Evolutionary conservation across 1,140 invertebrate genomes (phyloP).

Genomic region (Vanessa tameamea): DNA sequence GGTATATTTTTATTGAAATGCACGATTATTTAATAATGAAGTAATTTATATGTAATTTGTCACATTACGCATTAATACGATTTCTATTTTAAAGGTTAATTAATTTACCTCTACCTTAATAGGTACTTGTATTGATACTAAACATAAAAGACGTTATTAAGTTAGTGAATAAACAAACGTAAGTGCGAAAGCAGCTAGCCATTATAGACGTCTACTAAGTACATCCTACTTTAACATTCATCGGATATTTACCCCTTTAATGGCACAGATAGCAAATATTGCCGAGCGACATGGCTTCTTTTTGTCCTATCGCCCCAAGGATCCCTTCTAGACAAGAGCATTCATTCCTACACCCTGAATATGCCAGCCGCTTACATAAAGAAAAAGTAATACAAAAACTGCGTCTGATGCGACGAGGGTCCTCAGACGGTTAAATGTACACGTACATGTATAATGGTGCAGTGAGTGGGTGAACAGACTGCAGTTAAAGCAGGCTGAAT

Average conservation of each 20-base stretch:
- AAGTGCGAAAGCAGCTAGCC: conserved; percentile 16
- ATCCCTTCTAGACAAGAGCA: conserved; percentile 58
- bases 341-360: conserved; percentile 52
- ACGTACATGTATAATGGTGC: conserved; percentile 62
- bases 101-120: too few species aligned
- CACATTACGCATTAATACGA: too few species aligned
- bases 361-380: conserved; percentile 55
- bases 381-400: conserved; percentile 70
- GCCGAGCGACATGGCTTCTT: conserved; percentile 37
- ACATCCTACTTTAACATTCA: conserved; percentile 25
- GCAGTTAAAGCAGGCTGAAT: conserved; percentile 78
- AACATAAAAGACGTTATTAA: background rate
- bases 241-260: conserved; percentile 30
- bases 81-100: too few species aligned
- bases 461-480: conserved; percentile 76
- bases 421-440: conserved; percentile 65
- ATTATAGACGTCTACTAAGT: conserved; percentile 14
- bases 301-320: conserved; percentile 50
- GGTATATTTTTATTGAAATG: background rate
- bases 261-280: conserved; percentile 39
- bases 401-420: conserved; percentile 70
- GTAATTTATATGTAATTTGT: too few species aligned
- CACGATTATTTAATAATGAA: background rate
- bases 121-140: background rate
- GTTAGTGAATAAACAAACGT: background rate